A percentile compares a stretch with the other conserved stretches of the same genome.
These are phyloP conservation scores for Drosophila eohydei DNA, from an alignment of 2,888 invertebrate species.

Conservation along the genomic window DNA sequence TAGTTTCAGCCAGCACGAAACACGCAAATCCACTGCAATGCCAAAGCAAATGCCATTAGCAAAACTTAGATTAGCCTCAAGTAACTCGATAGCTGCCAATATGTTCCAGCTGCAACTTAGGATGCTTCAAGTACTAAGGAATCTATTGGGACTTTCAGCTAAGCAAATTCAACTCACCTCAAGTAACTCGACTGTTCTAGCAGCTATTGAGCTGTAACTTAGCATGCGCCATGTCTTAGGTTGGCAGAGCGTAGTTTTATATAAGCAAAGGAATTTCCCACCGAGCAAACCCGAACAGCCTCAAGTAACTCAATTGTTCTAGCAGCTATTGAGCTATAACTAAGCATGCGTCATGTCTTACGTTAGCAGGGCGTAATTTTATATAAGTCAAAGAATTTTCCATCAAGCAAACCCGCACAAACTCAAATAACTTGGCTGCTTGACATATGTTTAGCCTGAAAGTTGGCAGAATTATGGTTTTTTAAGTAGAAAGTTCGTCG, in stretches of 20 bases:
- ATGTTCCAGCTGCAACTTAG: background rate
- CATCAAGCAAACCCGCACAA: background rate
- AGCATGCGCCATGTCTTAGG: too few relatives aligned
- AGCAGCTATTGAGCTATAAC: background rate
- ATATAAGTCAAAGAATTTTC: background rate
- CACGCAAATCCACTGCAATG: constrained; percentile 26
- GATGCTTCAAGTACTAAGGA: background rate
- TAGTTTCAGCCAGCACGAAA: constrained; percentile 36
- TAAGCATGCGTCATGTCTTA: background rate
- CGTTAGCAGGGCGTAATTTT: too few relatives aligned
- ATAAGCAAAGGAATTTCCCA: too few relatives aligned
- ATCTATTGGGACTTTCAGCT: background rate
- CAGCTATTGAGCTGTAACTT: background rate
- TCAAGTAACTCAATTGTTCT: background rate
- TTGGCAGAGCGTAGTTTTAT: too few relatives aligned
- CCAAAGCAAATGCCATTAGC: constrained; percentile 28
- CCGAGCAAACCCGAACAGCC: background rate
- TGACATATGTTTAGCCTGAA: background rate
- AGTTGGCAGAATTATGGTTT: background rate
- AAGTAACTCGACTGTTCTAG: background rate
- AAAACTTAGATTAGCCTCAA: constrained; percentile 26
- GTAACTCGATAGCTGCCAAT: constrained; percentile 3
- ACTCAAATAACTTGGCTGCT: background rate
- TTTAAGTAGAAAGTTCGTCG: background rate
- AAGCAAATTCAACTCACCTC: too few relatives aligned